Conservation (phyloP, 2,113 vertebrate genomes). For the Chamaea fasciata region DNA sequence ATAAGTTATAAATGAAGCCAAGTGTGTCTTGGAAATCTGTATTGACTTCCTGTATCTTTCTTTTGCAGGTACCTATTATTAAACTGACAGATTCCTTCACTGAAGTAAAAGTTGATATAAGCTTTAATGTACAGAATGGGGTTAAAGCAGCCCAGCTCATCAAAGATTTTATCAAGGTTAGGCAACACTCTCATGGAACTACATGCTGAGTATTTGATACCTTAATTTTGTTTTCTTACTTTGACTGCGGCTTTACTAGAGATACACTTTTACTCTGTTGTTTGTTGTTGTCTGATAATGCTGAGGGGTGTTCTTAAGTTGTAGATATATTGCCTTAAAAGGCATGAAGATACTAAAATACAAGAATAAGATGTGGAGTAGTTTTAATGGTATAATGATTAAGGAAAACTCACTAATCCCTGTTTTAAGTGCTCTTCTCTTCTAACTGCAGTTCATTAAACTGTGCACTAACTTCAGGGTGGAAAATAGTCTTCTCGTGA, state of each 20-base stretch:
- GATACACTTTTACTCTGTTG: neutral
- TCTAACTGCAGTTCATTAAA: neutral
- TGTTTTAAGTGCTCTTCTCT: neutral
- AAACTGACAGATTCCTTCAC: constrained; percentile 96
- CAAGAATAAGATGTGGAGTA: neutral
- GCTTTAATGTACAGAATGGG: constrained; percentile 96
- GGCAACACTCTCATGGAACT: neutral
- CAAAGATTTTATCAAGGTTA: constrained; percentile 97
- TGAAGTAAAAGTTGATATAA: constrained; percentile 99
- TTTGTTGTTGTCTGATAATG: neutral
- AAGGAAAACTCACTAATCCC: neutral
- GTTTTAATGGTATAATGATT: neutral
- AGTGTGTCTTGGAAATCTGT: neutral
- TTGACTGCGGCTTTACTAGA: neutral
- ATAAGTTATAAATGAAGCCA: neutral
- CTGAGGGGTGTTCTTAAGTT: neutral
- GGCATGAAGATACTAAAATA: neutral
- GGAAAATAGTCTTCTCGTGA: neutral
- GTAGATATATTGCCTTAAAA: neutral
- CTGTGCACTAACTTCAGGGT: neutral
- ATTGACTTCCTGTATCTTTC: neutral
- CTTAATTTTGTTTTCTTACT: neutral
- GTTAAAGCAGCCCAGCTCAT: constrained; percentile 95
- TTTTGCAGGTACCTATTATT: constrained; percentile 93
- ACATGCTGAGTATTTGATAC: neutral